Percentiles rank a stretch among this genome's conserved stretches.
Conservation (phyloP, 2,888 invertebrate species). For the Pseudoips prasinana region DNA sequence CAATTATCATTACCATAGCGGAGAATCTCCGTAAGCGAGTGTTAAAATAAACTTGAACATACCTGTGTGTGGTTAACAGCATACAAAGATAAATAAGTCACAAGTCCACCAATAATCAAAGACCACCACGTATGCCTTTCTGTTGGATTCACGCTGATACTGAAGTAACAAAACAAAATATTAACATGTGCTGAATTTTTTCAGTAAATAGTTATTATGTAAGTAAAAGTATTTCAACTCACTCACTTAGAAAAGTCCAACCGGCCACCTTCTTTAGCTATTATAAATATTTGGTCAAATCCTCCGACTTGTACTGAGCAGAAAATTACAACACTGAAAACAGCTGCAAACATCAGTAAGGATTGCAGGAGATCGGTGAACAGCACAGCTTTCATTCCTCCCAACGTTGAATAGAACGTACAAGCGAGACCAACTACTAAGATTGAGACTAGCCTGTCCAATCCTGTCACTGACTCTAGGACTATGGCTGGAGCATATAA, state of each 20-base stretch:
- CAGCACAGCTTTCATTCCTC: conserved; percentile 95
- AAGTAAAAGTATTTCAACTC: neutral
- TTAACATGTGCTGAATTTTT: neutral
- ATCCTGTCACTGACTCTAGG: conserved; percentile 91
- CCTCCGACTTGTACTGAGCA: conserved; percentile 87
- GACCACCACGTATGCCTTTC: conserved; percentile 92
- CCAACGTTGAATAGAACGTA: conserved; percentile 93
- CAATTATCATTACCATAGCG: too few relatives aligned
- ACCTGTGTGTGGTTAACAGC: conserved; percentile 93
- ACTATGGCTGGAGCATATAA: conserved; percentile 96
- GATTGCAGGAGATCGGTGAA: conserved; percentile 94
- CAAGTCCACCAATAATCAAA: conserved; percentile 89
- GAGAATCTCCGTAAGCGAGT: too few relatives aligned
- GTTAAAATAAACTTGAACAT: too few relatives aligned
- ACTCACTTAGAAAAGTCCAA: conserved; percentile 86
- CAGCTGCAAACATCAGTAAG: conserved; percentile 91
- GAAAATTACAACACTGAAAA: conserved; percentile 89
- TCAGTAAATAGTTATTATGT: too few relatives aligned
- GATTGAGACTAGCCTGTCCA: conserved; percentile 87
- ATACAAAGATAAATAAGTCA: conserved; percentile 91
- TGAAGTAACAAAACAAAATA: conserved; percentile 51
- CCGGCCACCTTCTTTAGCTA: conserved; percentile 86
- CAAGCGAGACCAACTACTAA: conserved; percentile 89
- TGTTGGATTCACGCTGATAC: conserved; percentile 90
- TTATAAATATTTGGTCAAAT: conserved; percentile 85